Evolutionary conservation across 1,140 invertebrate species (phyloP).

Genomic region (Mamestra configurata): DNA sequence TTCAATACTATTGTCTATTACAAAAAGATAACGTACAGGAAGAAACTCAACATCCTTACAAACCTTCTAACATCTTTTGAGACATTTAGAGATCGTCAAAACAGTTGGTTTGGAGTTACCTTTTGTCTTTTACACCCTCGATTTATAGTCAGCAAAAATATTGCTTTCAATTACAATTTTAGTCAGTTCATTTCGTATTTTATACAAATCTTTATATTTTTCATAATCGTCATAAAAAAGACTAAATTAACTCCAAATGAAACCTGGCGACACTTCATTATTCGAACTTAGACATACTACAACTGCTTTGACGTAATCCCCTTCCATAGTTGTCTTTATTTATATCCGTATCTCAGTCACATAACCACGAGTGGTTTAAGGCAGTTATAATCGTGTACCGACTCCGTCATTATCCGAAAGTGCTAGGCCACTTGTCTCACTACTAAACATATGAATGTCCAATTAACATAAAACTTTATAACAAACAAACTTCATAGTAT

Average conservation of each 20-base stretch:
- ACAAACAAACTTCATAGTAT: slow-evolving; percentile 76
- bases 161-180: slow-evolving; percentile 10
- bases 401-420: slow-evolving; percentile 61
- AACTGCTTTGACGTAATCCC: slow-evolving; percentile 37
- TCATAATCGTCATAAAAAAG: neutral
- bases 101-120: slow-evolving; percentile 13
- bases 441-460: slow-evolving; percentile 68
- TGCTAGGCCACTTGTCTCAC: slow-evolving; percentile 78
- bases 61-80: slow-evolving; percentile 14
- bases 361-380: slow-evolving; percentile 58
- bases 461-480: slow-evolving; percentile 68
- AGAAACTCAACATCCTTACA: slow-evolving; percentile 23
- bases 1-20: slow-evolving; percentile 32
- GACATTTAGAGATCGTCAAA: slow-evolving; percentile 3
- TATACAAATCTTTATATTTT: neutral
- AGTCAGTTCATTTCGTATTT: slow-evolving; percentile 13
- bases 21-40: slow-evolving; percentile 6
- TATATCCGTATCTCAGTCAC: slow-evolving; percentile 39
- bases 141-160: neutral
- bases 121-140: neutral
- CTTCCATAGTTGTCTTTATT: slow-evolving; percentile 29
- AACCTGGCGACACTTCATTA: neutral
- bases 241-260: neutral
- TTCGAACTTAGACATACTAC: slow-evolving; percentile 2
- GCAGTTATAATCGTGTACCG: slow-evolving; percentile 57